phyloP scores from a whole-genome alignment of 2,888 invertebrate species.

The Molorchus minor region DNA sequence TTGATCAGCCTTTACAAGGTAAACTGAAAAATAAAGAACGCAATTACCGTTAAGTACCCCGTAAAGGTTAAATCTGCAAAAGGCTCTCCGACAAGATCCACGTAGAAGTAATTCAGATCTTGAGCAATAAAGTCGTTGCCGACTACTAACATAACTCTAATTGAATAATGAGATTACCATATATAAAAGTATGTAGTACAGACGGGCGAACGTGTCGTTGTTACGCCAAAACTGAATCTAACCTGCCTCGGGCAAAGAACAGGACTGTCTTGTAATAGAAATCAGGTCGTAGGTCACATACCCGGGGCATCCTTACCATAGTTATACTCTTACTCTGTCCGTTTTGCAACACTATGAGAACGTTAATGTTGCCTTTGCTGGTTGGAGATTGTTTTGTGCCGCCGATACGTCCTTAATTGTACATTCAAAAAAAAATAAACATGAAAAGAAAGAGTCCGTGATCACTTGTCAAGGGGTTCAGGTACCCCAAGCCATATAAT shows the following conservation, averaged over 20 bases:
- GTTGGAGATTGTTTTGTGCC: slow-evolving; percentile 33
- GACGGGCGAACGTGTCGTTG: slow-evolving; percentile 32
- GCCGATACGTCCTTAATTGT: slow-evolving; percentile 26
- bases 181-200: slow-evolving; percentile 33
- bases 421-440: slow-evolving; percentile 21
- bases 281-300: slow-evolving; percentile 60
- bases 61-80: slow-evolving; percentile 2
- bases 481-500: no score
- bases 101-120: slow-evolving; percentile 5
- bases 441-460: no score
- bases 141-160: slow-evolving; percentile 23
- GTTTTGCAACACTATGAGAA: slow-evolving; percentile 51
- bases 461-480: no score
- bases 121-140: slow-evolving; percentile 9
- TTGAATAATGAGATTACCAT: slow-evolving; percentile 30
- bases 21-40: not conserved
- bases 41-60: slow-evolving; percentile 1
- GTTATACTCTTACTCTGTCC: slow-evolving; percentile 32
- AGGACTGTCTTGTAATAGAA: slow-evolving; percentile 59
- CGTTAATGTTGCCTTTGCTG: slow-evolving; percentile 21
- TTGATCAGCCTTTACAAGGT: not conserved
- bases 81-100: not conserved
- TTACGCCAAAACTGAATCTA: slow-evolving; percentile 47
- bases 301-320: slow-evolving; percentile 54
- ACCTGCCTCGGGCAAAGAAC: slow-evolving; percentile 52